Conservation (phyloP, 1,140 invertebrate genomes). For the Medauroidea extradentata region DNA sequence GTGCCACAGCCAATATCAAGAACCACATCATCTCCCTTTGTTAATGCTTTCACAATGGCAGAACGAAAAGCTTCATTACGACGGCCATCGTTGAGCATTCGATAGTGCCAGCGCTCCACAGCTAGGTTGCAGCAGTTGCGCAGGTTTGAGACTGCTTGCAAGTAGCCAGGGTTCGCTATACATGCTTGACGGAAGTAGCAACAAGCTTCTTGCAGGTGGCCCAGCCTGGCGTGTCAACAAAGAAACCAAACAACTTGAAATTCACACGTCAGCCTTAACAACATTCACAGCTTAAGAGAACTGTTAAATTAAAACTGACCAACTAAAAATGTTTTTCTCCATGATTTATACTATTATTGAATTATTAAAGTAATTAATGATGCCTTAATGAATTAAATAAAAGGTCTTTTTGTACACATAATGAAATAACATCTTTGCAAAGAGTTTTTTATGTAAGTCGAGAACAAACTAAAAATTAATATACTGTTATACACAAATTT, state of each 20-base stretch:
- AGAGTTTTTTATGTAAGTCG: too few relatives aligned
- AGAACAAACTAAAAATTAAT: too few relatives aligned
- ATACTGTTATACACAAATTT: too few relatives aligned
- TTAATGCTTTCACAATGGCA: constrained; percentile 51
- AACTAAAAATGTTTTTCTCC: too few relatives aligned
- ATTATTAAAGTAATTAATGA: too few relatives aligned
- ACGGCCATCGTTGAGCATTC: constrained; percentile 71
- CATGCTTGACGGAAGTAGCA: constrained; percentile 2
- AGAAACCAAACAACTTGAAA: neutral
- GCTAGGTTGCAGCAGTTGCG: constrained; percentile 43
- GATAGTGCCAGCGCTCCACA: constrained; percentile 74
- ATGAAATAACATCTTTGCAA: too few relatives aligned
- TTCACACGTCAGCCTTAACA: too few relatives aligned
- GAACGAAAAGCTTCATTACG: constrained; percentile 60
- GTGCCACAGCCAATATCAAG: constrained; percentile 73
- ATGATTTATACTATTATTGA: too few relatives aligned
- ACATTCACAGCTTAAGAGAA: too few relatives aligned
- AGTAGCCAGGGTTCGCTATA: constrained; percentile 29
- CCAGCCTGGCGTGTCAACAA: neutral
- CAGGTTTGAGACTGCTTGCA: constrained; percentile 39
- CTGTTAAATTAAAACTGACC: too few relatives aligned
- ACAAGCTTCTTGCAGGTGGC: constrained; percentile 5
- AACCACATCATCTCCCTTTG: constrained; percentile 43
- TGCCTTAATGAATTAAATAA: too few relatives aligned
- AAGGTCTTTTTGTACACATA: too few relatives aligned